phyloP scores from a whole-genome alignment of 2,888 invertebrate genomes.

The Nomada hirtipes region DNA sequence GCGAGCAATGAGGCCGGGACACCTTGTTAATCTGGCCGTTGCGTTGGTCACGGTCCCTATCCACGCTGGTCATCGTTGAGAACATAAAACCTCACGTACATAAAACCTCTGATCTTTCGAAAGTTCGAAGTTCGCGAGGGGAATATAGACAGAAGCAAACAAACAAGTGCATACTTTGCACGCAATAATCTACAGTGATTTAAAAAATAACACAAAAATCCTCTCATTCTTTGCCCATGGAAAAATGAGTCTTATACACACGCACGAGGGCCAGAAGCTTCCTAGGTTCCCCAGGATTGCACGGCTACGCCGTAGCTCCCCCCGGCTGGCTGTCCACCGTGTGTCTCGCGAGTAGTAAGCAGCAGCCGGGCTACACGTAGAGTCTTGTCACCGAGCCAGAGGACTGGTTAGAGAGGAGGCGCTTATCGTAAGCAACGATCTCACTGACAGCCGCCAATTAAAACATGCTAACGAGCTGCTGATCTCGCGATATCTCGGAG shows the following conservation, averaged over 20 bases:
- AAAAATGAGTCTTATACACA: conserved; percentile 45
- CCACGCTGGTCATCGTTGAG: conserved; percentile 53
- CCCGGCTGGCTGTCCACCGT: conserved; percentile 38
- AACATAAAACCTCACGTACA: conserved; percentile 34
- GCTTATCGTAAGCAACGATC: conserved; percentile 80
- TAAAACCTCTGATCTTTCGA: not conserved
- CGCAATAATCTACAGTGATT: no score
- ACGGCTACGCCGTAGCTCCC: conserved; percentile 35
- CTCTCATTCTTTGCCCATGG: not conserved
- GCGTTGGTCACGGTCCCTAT: conserved; percentile 64
- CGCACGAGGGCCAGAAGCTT: conserved; percentile 49
- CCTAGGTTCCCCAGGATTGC: conserved; percentile 49
- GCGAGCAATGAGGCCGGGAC: conserved; percentile 56
- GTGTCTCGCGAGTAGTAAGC: conserved; percentile 70
- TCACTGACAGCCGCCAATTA: conserved; percentile 84
- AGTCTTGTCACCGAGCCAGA: conserved; percentile 77
- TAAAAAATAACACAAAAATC: not conserved
- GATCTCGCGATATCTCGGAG: conserved; percentile 81
- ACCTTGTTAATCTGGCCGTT: conserved; percentile 66
- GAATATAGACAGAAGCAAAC: no score
- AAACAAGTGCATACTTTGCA: no score
- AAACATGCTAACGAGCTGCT: conserved; percentile 84
- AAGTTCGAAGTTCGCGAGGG: not conserved
- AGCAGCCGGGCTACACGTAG: conserved; percentile 72
- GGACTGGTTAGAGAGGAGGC: conserved; percentile 77